Evolutionary conservation across 2,888 invertebrate species (phyloP), one percentile per base, ranked within the genome.

Genomic region (Plebejus argus): DNA sequence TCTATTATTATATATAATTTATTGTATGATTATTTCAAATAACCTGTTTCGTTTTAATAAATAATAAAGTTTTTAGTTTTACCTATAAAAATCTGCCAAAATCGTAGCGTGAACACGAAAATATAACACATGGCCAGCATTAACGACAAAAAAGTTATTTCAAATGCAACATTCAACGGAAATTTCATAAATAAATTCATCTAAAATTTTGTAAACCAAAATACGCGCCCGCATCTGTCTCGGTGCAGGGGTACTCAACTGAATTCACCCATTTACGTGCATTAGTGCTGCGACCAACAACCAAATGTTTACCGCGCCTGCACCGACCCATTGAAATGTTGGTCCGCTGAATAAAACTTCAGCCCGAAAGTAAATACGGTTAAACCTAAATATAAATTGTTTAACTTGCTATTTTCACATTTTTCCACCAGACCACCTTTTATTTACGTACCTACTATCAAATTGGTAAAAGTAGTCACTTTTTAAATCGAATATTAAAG

Each of bases 271-370:
- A 79, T 79, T 80, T 79, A 77, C 79, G 78, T 78, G 79, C 78
- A 79, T 81, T 80, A 81, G 78, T 77, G 76, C 78, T 78, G 66
- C 77, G 76, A 78, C 78, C 80, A 77, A 79, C 78, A 78, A 79
- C 78, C 79, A 76, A 81, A 80, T 81, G 79, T 79, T 80, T 78
- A 79, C 79, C 77, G 74, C 74, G 76, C 78, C 79, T 79, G 79
- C 78, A 79, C 79, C 77, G 66, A 76, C 66, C 23, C 76, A 70
- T 76, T 58, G 74, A 71, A 76, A 12, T 70, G 53, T 10, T 53
- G 76, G 75, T 76, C 53, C 74, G 74, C 23, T n/a, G 35, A 15
- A 78, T 70, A 76, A 74, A 74, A 74, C 45, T 74, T 74, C 18
- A 49, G 45, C 15, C 39, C 1, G 4, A 53, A 49, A 23, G 74